Evolutionary conservation across 2,797 vertebrate genomes (phyloP).

Genomic region (Poeciliopsis presidionis): DNA sequence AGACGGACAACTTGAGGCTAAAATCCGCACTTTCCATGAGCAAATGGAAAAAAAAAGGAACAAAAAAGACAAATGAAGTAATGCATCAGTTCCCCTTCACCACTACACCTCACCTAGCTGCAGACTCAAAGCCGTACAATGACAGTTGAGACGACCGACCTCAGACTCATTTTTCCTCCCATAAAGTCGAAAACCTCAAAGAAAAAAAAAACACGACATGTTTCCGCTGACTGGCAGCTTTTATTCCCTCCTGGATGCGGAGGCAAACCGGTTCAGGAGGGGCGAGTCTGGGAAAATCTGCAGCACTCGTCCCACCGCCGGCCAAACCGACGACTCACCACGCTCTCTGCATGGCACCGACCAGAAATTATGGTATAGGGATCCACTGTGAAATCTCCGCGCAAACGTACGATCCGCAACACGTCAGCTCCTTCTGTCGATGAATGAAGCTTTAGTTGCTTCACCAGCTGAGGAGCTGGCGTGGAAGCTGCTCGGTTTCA

Average conservation of each 20-base stretch:
- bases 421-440: conserved; percentile 44
- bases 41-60: conserved; percentile 30
- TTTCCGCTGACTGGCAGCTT: conserved; percentile 77
- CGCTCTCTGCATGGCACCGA: conserved; percentile 61
- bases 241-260: conserved; percentile 65
- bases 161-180: conserved; percentile 69
- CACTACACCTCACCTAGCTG: conserved; percentile 51
- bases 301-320: conserved; percentile 44
- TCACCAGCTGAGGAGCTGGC: conserved; percentile 65
- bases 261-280: conserved; percentile 51
- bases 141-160: conserved; percentile 54
- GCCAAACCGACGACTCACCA: conserved; percentile 59
- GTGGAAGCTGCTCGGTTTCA: conserved; percentile 18
- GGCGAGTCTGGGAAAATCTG: conserved; percentile 65
- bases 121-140: conserved; percentile 39
- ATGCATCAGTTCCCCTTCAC: conserved; percentile 49
- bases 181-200: conserved; percentile 69
- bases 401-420: conserved; percentile 59
- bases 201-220: conserved; percentile 15
- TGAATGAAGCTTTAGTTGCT: conserved; percentile 46
- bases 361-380: conserved; percentile 59
- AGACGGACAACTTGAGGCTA: conserved; percentile 22
- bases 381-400: conserved; percentile 57
- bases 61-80: conserved; percentile 38
- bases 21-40: conserved; percentile 21